Percentiles rank a stretch among this genome's conserved stretches.
Evolutionary conservation across 1,140 invertebrate species (phyloP).

Genomic region (Zaprionus inermis): DNA sequence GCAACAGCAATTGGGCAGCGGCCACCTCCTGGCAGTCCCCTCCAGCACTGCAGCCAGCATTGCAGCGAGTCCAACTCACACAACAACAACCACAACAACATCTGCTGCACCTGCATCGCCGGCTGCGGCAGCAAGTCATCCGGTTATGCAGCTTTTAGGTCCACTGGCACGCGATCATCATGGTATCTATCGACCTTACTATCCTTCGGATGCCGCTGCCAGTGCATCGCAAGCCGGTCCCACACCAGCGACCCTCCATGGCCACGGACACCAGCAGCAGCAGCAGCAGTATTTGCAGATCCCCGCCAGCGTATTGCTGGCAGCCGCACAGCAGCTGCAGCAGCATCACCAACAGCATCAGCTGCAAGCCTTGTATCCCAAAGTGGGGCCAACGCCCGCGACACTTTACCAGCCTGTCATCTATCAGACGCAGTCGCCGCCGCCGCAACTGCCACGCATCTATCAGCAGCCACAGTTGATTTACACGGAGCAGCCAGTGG

Average conservation of each 20-base stretch:
- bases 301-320: conserved; percentile 64
- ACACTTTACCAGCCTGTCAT: conserved; percentile 50
- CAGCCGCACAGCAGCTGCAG: conserved; percentile 65
- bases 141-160: conserved; percentile 57
- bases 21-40: conserved; percentile 16
- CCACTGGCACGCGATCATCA: conserved; percentile 73
- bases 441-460: conserved; percentile 59
- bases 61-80: not conserved
- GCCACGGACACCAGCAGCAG: conserved; percentile 2
- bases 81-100: conserved; percentile 24
- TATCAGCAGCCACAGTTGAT: conserved; percentile 59
- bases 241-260: conserved; percentile 22
- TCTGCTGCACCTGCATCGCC: conserved; percentile 38
- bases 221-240: conserved; percentile 44
- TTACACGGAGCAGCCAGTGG: conserved; percentile 53
- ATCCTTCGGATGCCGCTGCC: conserved; percentile 50
- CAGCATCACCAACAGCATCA: conserved; percentile 58
- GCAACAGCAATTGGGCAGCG: conserved; percentile 59
- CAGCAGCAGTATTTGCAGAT: conserved; percentile 68
- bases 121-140: conserved; percentile 40
- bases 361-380: conserved; percentile 44
- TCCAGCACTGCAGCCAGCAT: conserved; percentile 26
- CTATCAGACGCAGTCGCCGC: conserved; percentile 52
- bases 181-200: conserved; percentile 61
- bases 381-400: conserved; percentile 28